Evolutionary conservation across 2,888 invertebrate genomes (phyloP).

Genomic region (Agrotis clavis): DNA sequence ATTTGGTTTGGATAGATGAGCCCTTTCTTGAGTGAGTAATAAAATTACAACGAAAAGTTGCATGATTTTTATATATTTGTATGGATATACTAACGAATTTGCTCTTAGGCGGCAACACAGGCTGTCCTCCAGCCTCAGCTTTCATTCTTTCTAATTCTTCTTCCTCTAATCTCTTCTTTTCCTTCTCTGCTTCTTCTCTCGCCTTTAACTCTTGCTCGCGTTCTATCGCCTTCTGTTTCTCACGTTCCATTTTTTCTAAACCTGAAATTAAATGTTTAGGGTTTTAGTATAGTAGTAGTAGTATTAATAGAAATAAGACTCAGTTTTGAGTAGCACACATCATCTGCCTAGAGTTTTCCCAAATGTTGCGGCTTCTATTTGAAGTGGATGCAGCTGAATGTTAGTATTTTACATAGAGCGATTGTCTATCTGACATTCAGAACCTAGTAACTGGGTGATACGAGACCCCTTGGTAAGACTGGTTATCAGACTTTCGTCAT

Average conservation of each 20-base stretch:
- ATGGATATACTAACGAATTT: constrained; percentile 90
- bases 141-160: constrained; percentile 83
- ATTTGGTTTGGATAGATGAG: too few species aligned
- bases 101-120: constrained; percentile 90
- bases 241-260: constrained; percentile 99
- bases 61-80: too few species aligned
- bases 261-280: constrained; percentile 88
- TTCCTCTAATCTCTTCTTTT: constrained; percentile 92
- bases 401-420: too few species aligned
- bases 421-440: too few species aligned
- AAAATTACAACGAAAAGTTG: too few species aligned
- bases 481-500: too few species aligned
- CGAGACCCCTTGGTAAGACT: too few species aligned
- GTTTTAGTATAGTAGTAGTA: background rate
- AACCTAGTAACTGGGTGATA: too few species aligned
- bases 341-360: too few species aligned
- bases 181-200: constrained; percentile 92
- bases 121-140: constrained; percentile 82
- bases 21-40: too few species aligned
- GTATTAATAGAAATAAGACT: background rate
- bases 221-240: constrained; percentile 97
- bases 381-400: too few species aligned
- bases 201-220: constrained; percentile 93
- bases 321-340: background rate
- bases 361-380: too few species aligned